Percentiles rank a stretch among this genome's conserved stretches.
Evolutionary conservation across 2,113 vertebrate species (phyloP).

Genomic region (Halichoeres trimaculatus): DNA sequence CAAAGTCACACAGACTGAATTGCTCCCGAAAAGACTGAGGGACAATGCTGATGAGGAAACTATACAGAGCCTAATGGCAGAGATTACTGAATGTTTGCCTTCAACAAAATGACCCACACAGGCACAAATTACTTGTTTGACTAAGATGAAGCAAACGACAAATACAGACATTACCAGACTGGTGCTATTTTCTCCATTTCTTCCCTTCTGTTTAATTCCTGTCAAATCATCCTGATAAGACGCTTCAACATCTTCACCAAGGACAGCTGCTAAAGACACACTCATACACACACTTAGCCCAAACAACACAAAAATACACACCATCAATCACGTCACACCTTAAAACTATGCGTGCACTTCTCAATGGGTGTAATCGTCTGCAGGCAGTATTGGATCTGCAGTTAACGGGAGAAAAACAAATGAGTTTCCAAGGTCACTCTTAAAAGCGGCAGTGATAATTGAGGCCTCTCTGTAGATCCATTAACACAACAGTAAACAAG

Average conservation of each 20-base stretch:
- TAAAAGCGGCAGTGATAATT: constrained; percentile 74
- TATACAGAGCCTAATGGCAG: constrained; percentile 31
- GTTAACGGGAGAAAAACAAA: constrained; percentile 81
- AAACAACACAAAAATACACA: neutral
- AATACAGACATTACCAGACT: constrained; percentile 8
- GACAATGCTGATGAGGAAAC: constrained; percentile 34
- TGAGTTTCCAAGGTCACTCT: constrained; percentile 84
- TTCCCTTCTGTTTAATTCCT: constrained; percentile 33
- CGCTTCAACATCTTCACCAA: constrained; percentile 2
- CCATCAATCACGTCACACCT: constrained; percentile 47
- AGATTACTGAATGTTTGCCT: constrained; percentile 53
- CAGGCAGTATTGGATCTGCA: constrained; percentile 68
- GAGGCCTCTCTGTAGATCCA: constrained; percentile 75
- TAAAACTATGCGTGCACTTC: constrained; percentile 33
- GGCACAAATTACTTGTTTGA: constrained; percentile 36
- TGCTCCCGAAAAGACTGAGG: constrained; percentile 21
- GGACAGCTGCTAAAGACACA: constrained; percentile 29
- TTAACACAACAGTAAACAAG: constrained; percentile 81
- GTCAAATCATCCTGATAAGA: constrained; percentile 15
- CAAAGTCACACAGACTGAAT: constrained; percentile 44
- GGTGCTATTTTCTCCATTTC: neutral
- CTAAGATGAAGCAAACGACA: constrained; percentile 30
- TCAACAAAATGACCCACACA: constrained; percentile 35
- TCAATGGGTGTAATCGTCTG: constrained; percentile 56
- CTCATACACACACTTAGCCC: constrained; percentile 12